A percentile compares a stretch with the other conserved stretches of the same genome.
phyloP scores from a whole-genome alignment of 1,140 invertebrate genomes.

The Temnothorax curvispinosus region DNA sequence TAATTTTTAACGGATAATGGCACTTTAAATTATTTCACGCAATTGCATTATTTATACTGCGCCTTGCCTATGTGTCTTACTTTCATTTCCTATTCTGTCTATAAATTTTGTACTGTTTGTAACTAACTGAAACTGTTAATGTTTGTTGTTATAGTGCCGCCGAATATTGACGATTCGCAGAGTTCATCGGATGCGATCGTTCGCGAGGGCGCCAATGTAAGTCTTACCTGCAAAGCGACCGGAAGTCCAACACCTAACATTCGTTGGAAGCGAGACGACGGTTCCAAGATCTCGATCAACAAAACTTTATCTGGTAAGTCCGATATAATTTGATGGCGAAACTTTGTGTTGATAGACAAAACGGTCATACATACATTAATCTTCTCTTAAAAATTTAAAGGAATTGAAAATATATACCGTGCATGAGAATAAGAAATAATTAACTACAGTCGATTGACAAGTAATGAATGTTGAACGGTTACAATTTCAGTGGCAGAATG shows the following conservation, averaged over 20 bases:
- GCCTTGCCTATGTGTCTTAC: conserved; percentile 43
- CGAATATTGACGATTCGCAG: conserved; percentile 95
- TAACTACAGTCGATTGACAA: conserved; percentile 27
- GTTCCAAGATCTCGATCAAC: conserved; percentile 93
- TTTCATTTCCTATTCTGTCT: conserved; percentile 55
- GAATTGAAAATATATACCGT: background rate
- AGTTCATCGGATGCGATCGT: conserved; percentile 97
- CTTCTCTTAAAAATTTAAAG: background rate
- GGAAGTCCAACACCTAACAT: conserved; percentile 95
- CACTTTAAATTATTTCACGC: conserved; percentile 1
- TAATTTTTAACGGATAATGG: conserved; percentile 5
- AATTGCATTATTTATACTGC: background rate
- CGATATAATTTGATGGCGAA: conserved; percentile 11
- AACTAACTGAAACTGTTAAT: background rate
- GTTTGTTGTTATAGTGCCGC: conserved; percentile 91
- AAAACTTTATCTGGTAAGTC: conserved; percentile 91
- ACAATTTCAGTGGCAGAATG: conserved; percentile 90
- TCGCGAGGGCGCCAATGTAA: conserved; percentile 95
- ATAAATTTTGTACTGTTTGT: background rate
- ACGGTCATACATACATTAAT: background rate
- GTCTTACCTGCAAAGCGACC: conserved; percentile 94
- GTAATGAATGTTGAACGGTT: conserved; percentile 13
- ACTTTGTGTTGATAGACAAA: background rate
- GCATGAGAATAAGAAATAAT: background rate
- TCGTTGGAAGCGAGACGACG: conserved; percentile 96